These are phyloP conservation scores for Lasioglossum calceatum DNA, from an alignment of 2,888 invertebrate genomes.

Conservation along the genomic window DNA sequence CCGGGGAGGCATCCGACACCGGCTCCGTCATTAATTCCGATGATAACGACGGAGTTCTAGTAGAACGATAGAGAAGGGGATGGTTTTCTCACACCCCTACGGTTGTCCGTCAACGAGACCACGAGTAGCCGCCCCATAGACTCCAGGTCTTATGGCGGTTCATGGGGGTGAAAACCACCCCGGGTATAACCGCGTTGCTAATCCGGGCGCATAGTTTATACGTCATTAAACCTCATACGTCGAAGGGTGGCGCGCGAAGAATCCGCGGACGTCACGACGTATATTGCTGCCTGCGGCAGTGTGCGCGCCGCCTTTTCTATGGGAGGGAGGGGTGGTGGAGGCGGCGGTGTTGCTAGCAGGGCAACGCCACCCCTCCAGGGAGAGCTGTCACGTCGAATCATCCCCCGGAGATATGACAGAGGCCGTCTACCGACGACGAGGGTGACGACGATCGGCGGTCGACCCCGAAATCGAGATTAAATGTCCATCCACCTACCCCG, in stretches of 20 bases:
- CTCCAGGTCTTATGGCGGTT: constrained; percentile 57
- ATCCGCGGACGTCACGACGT: constrained; percentile 83
- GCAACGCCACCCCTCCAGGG: constrained; percentile 74
- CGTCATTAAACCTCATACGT: constrained; percentile 82
- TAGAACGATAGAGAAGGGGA: background rate
- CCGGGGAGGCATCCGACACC: background rate
- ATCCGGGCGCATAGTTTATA: constrained; percentile 84
- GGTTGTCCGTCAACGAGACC: constrained; percentile 49
- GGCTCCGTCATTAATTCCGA: constrained; percentile 25
- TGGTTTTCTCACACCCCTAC: constrained; percentile 39
- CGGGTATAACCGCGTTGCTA: constrained; percentile 73
- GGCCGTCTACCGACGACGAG: constrained; percentile 59
- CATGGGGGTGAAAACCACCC: constrained; percentile 52
- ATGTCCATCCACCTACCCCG: constrained; percentile 70
- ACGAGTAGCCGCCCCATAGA: constrained; percentile 58
- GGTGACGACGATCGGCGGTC: constrained; percentile 69
- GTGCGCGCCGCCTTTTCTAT: constrained; percentile 61
- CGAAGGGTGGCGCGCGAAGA: constrained; percentile 78
- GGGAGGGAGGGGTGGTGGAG: background rate
- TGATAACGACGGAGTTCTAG: constrained; percentile 2
- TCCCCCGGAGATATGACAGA: constrained; percentile 82
- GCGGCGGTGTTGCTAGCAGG: constrained; percentile 60
- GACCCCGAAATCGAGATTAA: constrained; percentile 83
- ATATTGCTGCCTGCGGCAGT: constrained; percentile 77
- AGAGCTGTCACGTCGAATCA: constrained; percentile 83